A percentile compares a stretch with the other conserved stretches of the same genome.
These are phyloP conservation scores for Phyto melanocephala DNA, from an alignment of 2,888 invertebrate genomes.

Conservation along the genomic window DNA sequence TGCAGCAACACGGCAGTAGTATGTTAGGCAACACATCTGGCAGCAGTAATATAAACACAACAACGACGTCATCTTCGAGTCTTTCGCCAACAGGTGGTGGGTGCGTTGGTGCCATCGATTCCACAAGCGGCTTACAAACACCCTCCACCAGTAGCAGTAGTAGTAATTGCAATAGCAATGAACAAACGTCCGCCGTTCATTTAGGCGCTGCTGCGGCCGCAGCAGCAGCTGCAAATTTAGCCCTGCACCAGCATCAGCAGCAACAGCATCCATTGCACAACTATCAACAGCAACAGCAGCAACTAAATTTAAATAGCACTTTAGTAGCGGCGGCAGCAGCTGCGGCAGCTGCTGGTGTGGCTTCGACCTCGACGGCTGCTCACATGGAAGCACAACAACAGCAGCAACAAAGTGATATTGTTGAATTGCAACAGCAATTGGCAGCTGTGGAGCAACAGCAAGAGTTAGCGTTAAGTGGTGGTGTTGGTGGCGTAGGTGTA, in stretches of 20 bases:
- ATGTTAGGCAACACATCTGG: conserved; percentile 65
- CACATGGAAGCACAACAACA: conserved; percentile 71
- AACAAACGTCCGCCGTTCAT: conserved; percentile 73
- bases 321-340: conserved; percentile 71
- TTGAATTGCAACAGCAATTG: conserved; percentile 72
- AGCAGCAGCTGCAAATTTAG: conserved; percentile 76
- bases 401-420: conserved; percentile 70
- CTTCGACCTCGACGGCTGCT: conserved; percentile 71
- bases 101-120: conserved; percentile 69
- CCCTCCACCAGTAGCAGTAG: conserved; percentile 64
- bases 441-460: conserved; percentile 72
- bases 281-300: conserved; percentile 76
- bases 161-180: conserved; percentile 68
- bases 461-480: conserved; percentile 74
- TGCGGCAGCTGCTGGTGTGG: conserved; percentile 71
- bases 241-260: conserved; percentile 76
- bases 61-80: conserved; percentile 72
- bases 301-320: conserved; percentile 75
- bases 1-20: conserved; percentile 65
- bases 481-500: conserved; percentile 63
- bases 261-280: conserved; percentile 75
- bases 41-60: conserved; percentile 73
- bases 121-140: conserved; percentile 68
- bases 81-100: conserved; percentile 70
- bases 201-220: conserved; percentile 70